phyloP scores from a whole-genome alignment of 2,113 vertebrate species.

The Pavo muticus region DNA sequence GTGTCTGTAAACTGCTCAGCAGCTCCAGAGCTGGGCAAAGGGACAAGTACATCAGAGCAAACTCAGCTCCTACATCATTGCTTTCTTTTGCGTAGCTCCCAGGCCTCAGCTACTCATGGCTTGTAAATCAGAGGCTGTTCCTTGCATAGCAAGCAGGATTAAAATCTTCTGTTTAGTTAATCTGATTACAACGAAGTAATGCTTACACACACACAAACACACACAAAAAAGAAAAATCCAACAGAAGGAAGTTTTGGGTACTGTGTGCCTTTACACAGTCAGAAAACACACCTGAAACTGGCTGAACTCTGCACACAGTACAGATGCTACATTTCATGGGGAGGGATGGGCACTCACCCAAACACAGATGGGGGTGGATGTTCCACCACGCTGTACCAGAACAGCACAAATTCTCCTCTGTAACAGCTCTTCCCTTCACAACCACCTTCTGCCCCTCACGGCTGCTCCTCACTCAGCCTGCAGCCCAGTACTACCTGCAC shows the following conservation, averaged over 20 bases:
- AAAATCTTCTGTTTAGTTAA: not conserved
- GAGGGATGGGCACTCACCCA: not conserved
- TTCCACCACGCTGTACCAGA: too few species aligned
- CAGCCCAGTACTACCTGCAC: rapidly evolving
- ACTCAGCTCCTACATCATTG: not conserved
- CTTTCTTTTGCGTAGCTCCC: not conserved
- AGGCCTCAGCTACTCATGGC: not conserved
- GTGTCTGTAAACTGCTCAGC: not conserved
- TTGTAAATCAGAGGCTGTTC: not conserved
- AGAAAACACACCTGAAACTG: not conserved
- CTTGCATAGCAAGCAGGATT: not conserved
- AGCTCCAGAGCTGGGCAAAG: not conserved
- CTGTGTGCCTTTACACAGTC: not conserved
- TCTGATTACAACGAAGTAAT: not conserved
- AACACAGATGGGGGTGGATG: not conserved
- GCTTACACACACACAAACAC: not conserved
- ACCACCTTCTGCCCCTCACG: too few species aligned
- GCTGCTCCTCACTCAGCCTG: not conserved
- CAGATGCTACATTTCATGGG: not conserved
- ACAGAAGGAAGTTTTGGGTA: not conserved
- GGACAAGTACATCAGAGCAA: not conserved
- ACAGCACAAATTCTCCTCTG: not conserved
- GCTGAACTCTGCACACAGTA: not conserved
- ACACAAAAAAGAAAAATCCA: not conserved
- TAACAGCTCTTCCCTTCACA: not conserved